Percentiles rank a stretch among this genome's conserved stretches.
phyloP scores from a whole-genome alignment of 2,113 vertebrate genomes.

The Odontophorus gujanensis region DNA sequence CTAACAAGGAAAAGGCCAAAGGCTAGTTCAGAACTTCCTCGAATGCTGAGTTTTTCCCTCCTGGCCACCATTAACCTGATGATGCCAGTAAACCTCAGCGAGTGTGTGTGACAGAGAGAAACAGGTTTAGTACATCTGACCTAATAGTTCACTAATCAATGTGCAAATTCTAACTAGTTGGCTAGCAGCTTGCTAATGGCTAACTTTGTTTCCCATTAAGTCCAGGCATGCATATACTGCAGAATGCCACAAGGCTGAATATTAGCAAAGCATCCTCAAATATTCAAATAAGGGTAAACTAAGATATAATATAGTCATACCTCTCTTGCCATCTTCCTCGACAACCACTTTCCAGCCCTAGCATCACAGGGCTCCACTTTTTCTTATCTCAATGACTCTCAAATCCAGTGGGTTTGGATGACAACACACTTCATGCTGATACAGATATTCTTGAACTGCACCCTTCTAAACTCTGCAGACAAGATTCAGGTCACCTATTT shows the following conservation, averaged over 20 bases:
- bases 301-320: background rate
- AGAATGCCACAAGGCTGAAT: background rate
- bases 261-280: conserved; percentile 27
- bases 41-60: background rate
- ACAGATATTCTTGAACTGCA: conserved; percentile 41
- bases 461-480: conserved; percentile 55
- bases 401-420: conserved; percentile 44
- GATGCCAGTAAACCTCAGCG: background rate
- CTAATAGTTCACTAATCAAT: conserved; percentile 23
- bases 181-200: conserved; percentile 54
- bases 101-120: background rate
- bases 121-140: conserved; percentile 6
- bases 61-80: background rate
- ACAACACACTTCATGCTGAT: conserved; percentile 34
- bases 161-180: conserved; percentile 43
- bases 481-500: conserved; percentile 57
- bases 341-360: conserved; percentile 44
- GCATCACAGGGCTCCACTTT: conserved; percentile 28
- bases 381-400: conserved; percentile 36
- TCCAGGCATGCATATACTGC: background rate
- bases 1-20: conserved; percentile 16
- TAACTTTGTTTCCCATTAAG: conserved; percentile 1
- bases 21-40: background rate
- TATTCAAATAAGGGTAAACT: background rate
- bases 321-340: conserved; percentile 35